phyloP scores from a whole-genome alignment of 2,888 invertebrate genomes.

The Saturnia japonica region DNA sequence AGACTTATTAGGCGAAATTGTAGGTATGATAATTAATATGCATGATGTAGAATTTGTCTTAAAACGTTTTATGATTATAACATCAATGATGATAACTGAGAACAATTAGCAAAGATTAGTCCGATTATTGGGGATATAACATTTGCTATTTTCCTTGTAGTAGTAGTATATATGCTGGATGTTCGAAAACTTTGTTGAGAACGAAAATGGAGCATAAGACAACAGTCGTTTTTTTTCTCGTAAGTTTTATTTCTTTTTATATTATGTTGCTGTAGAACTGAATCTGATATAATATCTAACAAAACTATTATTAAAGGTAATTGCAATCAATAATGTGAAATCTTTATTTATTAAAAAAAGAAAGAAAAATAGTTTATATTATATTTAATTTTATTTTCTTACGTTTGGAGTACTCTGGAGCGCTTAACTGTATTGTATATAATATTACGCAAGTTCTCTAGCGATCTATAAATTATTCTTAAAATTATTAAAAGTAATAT shows the following conservation, averaged over 20 bases:
- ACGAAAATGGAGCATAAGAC: conserved; percentile 42
- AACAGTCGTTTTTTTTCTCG: conserved; percentile 41
- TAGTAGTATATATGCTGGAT: conserved; percentile 30
- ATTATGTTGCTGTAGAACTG: not conserved
- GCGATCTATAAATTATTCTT: not conserved
- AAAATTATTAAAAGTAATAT: not conserved
- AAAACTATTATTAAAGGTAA: not conserved
- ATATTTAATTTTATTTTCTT: not conserved
- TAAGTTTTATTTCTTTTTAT: conserved; percentile 37
- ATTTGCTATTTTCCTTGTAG: conserved; percentile 27
- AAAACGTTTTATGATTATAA: conserved; percentile 11
- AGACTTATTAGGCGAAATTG: not conserved
- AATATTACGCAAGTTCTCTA: not conserved
- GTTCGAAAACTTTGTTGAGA: conserved; percentile 17
- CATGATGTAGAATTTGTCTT: not conserved
- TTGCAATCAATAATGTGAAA: not conserved
- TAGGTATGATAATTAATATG: not conserved
- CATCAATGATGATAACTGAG: conserved; percentile 18
- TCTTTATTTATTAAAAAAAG: not conserved
- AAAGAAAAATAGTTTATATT: too few relatives aligned
- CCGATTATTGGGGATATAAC: conserved; percentile 33
- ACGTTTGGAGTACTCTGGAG: not conserved
- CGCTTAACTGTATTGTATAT: not conserved
- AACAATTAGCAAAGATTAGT: conserved; percentile 16
- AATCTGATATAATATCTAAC: not conserved